Evolutionary conservation across 2,888 invertebrate genomes (phyloP).

Genomic region (Proisotoma minuta): DNA sequence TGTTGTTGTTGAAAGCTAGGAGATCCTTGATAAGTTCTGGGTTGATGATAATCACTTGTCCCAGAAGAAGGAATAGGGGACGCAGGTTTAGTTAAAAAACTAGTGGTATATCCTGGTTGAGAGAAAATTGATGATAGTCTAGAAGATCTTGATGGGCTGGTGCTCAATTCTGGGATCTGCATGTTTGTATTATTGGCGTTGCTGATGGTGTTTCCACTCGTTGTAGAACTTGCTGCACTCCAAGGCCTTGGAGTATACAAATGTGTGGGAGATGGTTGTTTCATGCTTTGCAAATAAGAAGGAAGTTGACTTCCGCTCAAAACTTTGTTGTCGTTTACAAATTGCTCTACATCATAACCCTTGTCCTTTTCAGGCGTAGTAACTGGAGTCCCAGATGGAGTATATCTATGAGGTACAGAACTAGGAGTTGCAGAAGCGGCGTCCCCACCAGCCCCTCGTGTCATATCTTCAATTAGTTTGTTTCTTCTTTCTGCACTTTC

Average conservation of each 20-base stretch:
- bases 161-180: background rate
- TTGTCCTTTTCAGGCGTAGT: constrained; percentile 47
- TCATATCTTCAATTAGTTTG: constrained; percentile 30
- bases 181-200: background rate
- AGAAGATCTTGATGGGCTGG: background rate
- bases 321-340: constrained; percentile 44
- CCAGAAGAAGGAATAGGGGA: constrained; percentile 25
- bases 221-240: constrained; percentile 39
- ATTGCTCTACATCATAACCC: constrained; percentile 43
- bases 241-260: constrained; percentile 44
- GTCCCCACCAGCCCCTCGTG: constrained; percentile 22
- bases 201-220: constrained; percentile 16
- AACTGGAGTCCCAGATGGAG: constrained; percentile 34
- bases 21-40: constrained; percentile 29
- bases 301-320: background rate
- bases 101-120: constrained; percentile 47
- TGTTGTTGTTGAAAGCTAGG: constrained; percentile 19
- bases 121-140: constrained; percentile 44
- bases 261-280: constrained; percentile 40
- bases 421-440: background rate
- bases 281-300: constrained; percentile 2
- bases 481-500: constrained; percentile 58
- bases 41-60: constrained; percentile 33
- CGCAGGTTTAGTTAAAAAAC: constrained; percentile 42
- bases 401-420: constrained; percentile 18